Percentiles rank a stretch among this genome's conserved stretches.
These are phyloP conservation scores for Gonatopus flavifemur DNA, from an alignment of 1,140 invertebrate genomes.

Conservation along the genomic window DNA sequence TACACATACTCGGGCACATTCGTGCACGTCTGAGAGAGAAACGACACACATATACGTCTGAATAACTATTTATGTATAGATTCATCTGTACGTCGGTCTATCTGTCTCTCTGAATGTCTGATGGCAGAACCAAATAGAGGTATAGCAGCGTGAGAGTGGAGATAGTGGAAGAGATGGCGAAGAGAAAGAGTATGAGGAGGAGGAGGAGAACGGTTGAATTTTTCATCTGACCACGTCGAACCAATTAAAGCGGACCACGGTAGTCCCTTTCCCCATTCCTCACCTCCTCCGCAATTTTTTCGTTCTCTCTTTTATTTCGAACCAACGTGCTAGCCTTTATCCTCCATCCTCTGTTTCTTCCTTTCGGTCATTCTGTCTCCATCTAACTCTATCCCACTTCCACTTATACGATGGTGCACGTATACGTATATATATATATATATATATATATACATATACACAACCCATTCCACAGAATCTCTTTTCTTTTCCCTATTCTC, in stretches of 20 bases:
- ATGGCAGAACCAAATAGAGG: not conserved
- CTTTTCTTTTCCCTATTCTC: no score
- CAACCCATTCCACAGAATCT: no score
- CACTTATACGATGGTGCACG: conserved; percentile 29
- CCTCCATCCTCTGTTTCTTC: conserved; percentile 20
- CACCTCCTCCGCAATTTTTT: conserved; percentile 36
- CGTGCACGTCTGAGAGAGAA: no score
- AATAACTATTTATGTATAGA: no score
- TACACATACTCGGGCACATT: no score
- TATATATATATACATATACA: no score
- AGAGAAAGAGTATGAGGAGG: conserved; percentile 8
- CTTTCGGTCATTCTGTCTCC: conserved; percentile 8
- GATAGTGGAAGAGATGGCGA: not conserved
- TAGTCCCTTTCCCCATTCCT: conserved; percentile 38
- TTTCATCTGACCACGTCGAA: conserved; percentile 58
- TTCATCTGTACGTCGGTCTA: no score
- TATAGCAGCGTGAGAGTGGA: conserved; percentile 7
- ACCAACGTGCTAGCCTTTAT: no score
- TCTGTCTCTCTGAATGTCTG: no score
- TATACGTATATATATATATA: conserved; percentile 18
- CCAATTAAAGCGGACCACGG: conserved; percentile 55
- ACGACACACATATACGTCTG: no score
- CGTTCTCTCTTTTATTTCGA: conserved; percentile 42
- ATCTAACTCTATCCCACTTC: conserved; percentile 14
- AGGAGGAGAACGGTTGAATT: conserved; percentile 46